Evolutionary conservation across 2,113 vertebrate species (phyloP), one percentile per base, ranked within the genome.

Genomic region (Aix galericulata): DNA sequence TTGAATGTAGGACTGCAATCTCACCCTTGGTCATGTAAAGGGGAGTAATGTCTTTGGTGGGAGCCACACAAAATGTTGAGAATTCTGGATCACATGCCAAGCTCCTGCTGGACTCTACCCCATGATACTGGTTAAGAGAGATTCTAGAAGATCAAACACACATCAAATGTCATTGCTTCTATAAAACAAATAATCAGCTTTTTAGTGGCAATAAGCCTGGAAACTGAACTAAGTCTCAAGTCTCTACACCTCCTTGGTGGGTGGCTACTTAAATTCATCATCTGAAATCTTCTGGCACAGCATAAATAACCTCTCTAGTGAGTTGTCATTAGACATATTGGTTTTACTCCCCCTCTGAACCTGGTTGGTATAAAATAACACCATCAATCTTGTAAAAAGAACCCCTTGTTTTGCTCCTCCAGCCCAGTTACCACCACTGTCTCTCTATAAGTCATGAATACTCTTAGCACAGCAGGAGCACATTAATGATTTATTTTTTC

Each of bases 401-500:
- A 72, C 23, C 55, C 55, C 76, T 90, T 86, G 90, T 92, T 92
- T 89, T 91, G 86, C 68, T 95, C 81, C 53, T 89, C 46, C 81
- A 82, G 48, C 48, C 53, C 69, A 63, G 60, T 95, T 89, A 74
- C 89, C 76, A 77, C 55, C 2, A 32, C 68, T 93, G 79, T 85
- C 63, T 94, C 50, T 95, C 77, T 42, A 9, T 92, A 93, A 95
- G 81, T 85, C 66, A 86, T 72, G 74, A 94, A 91, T 95, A 82
- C 74, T 89, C 81, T 74, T 88, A 82, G 50, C 80, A 77, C 94
- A 91, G 94, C n/a, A 74, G 83, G 88, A 89, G 32, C 18, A 92
- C 81, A 85, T 87, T 82, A 93, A 94, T 95, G 91, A 95, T 95
- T 96, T 86, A 52, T 92, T 91, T 91, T 88, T 96, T 92, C 81